phyloP scores from a whole-genome alignment of 2,888 invertebrate species.

The Cantharis rufa region DNA sequence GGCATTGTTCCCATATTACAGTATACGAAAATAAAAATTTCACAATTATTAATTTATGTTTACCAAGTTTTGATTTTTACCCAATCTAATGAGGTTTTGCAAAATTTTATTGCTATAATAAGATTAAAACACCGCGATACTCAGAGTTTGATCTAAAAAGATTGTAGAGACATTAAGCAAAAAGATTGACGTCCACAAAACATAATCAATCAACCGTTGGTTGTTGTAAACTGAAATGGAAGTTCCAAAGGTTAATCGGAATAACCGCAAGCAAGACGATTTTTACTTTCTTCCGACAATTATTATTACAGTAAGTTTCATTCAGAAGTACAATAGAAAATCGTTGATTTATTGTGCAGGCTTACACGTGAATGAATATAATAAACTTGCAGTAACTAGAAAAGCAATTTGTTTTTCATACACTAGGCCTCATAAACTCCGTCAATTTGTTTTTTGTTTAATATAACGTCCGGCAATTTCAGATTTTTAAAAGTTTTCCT shows the following conservation, averaged over 20 bases:
- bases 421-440: not conserved
- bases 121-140: no score
- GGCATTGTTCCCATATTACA: not conserved
- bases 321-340: conserved; percentile 26
- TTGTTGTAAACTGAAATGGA: not conserved
- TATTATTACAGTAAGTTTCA: conserved; percentile 19
- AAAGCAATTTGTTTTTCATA: not conserved
- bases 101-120: not conserved
- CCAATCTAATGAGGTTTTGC: not conserved
- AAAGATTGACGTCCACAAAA: not conserved
- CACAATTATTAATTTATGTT: not conserved
- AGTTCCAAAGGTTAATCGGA: not conserved
- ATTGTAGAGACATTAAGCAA: not conserved
- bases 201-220: not conserved
- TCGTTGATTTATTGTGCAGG: conserved; percentile 25
- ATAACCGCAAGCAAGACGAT: conserved; percentile 10
- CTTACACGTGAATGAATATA: conserved; percentile 37
- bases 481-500: not conserved
- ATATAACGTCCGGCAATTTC: not conserved
- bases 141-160: not conserved
- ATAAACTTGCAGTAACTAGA: not conserved
- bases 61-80: not conserved
- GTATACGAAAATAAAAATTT: not conserved
- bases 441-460: not conserved
- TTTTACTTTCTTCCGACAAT: conserved; percentile 25